Base-by-base conservation (phyloP, 2,888 invertebrate genomes). In the Aspidiotus destructor region DNA sequence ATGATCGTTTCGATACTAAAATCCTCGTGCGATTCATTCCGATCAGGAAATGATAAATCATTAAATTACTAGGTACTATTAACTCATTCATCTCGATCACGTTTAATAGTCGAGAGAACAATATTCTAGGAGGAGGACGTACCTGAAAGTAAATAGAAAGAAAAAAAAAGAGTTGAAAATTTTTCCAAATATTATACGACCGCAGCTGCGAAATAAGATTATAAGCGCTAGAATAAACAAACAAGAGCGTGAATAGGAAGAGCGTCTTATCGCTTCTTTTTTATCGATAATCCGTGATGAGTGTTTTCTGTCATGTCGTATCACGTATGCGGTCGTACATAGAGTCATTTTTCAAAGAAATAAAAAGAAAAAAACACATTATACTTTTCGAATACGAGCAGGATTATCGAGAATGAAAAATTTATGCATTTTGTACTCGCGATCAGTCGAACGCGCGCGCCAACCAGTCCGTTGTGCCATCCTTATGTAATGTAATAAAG, bases 1-100 rank as follows among this genome's bases (percentile, higher is more conserved):
- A 28, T 3, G 28, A 28, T 28, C 28, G 28, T 28, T 28, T 28
- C 28, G 28, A 28, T 28, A 28, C 5, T 28, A 5, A 28, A 28
- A 28, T 28, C 28, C 28, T 28, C 28, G 28, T 28, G 28, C 28
- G 28, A 28, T 28, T 28, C 6, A 48, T 48, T 48, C 6, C 48
- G 48, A 3, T 48, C 48, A 48, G 48, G 48, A 48, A 48, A 48
- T 48, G 48, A 48, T 48, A 48, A 2, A 48, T 48, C 48, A 48
- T 48, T 48, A 48, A 48, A 48, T 48, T n/a, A 48, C n/a, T n/a
- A n/a, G n/a, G n/a, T n/a, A n/a, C 48, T 11, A 48, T 48, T 48
- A 48, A 48, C 48, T n/a, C 48, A 48, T 48, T 48, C 48, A 48
- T 48, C 48, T 48, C 48, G 48, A 48, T 48, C 48, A 48, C 48